Conservation (phyloP, 2,113 vertebrate species). For the Isurus oxyrinchus region DNA sequence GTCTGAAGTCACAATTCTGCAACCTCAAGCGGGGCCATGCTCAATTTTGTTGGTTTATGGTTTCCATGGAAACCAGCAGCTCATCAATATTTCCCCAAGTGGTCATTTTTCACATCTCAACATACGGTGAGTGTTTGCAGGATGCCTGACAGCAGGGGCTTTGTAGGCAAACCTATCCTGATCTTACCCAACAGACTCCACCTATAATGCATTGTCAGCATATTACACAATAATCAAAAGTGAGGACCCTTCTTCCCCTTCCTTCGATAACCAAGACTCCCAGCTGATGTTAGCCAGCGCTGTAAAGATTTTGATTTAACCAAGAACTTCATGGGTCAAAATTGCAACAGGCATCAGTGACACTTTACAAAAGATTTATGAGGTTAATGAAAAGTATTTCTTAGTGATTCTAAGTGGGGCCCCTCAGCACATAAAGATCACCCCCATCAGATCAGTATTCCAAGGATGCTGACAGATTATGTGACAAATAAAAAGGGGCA, state of each 20-base stretch:
- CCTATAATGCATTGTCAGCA: not conserved
- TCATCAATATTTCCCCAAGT: not conserved
- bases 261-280: not conserved
- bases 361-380: not conserved
- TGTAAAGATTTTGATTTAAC: not conserved
- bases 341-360: not conserved
- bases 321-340: not conserved
- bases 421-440: not conserved
- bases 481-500: not conserved
- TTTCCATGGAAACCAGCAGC: not conserved
- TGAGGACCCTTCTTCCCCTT: not conserved
- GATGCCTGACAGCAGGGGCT: not conserved
- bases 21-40: not conserved
- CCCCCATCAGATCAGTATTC: not conserved
- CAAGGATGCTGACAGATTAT: not conserved
- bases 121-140: not conserved
- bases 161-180: not conserved
- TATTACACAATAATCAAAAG: not conserved
- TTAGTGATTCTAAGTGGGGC: not conserved
- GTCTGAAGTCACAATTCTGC: not conserved
- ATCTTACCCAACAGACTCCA: not conserved
- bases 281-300: not conserved
- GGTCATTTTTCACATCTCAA: not conserved
- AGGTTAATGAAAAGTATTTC: not conserved
- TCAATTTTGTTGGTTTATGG: not conserved